A percentile compares a stretch with the other conserved stretches of the same genome.
Conservation (phyloP, 2,888 invertebrate genomes). For the Scaptomyza reducta region DNA sequence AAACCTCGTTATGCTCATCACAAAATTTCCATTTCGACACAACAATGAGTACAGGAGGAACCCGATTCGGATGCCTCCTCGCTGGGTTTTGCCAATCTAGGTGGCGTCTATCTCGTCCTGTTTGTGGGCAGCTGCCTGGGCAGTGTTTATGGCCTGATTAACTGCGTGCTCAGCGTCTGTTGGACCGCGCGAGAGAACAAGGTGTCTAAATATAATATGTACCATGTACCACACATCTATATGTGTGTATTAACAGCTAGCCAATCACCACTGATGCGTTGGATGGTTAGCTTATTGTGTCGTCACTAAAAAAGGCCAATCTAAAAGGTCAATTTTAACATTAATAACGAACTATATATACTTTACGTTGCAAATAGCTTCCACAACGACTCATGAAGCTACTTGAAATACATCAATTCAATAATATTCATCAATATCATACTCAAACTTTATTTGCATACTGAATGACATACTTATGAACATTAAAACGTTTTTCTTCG, state of each 20-base stretch:
- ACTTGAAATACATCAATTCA: slow-evolving; percentile 2
- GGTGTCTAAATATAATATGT: slow-evolving; percentile 65
- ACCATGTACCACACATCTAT: neutral
- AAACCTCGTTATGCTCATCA: slow-evolving; percentile 35
- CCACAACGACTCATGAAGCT: slow-evolving; percentile 31
- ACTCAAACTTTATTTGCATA: neutral
- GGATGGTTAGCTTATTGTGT: slow-evolving; percentile 16
- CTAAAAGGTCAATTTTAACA: slow-evolving; percentile 41
- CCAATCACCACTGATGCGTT: slow-evolving; percentile 11
- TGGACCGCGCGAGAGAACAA: slow-evolving; percentile 78
- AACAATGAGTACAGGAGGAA: slow-evolving; percentile 57
- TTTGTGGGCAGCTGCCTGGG: slow-evolving; percentile 85
- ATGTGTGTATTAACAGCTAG: slow-evolving; percentile 32
- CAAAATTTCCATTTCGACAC: slow-evolving; percentile 27
- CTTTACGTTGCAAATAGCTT: slow-evolving; percentile 21
- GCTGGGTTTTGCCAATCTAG: slow-evolving; percentile 88
- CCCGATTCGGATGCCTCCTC: slow-evolving; percentile 83
- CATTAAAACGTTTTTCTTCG: neutral
- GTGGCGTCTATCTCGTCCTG: slow-evolving; percentile 87
- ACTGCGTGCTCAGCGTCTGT: slow-evolving; percentile 80
- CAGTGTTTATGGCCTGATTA: slow-evolving; percentile 80
- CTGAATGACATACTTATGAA: neutral
- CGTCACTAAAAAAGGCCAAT: slow-evolving; percentile 63
- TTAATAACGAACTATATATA: slow-evolving; percentile 31
- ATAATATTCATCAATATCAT: slow-evolving; percentile 2